Base-by-base conservation (phyloP, 1,140 invertebrate genomes). In the Acromyrmex echinatior region DNA sequence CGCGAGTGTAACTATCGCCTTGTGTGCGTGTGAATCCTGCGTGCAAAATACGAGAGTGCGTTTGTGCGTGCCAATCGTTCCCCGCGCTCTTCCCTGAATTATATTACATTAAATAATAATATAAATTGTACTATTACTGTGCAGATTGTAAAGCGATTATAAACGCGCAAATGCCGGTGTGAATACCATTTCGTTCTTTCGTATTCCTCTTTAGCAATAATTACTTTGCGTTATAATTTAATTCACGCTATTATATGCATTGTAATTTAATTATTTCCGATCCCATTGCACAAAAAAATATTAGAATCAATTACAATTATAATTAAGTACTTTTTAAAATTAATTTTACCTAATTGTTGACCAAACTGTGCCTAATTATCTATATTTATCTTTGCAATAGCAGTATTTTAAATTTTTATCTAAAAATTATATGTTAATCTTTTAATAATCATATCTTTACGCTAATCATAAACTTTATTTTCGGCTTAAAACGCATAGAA, bases 21-120 rank as follows among this genome's bases (percentile, higher is more conserved):
- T 49, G 70, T 82, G 39, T 84, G 31, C n/a, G 70, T 84, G 79
- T 39, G 78, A 81, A 21, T 76, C 56, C 70, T 84, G 80, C 56
- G 56, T 84, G 80, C 39, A 45, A 84, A 62, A 84, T 35, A 58
- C 31, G 68, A 82, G 68, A 74, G 39, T 76, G 56, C 70, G 68
- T 84, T 62, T 76, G 70, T 51, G 70, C 70, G 39, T 39, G 68
- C 56, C 56, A 74, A 51, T 76, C 71, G 28, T 76, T 49, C 68
- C 51, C 80, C 58, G 18, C 35, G 60, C 68, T 45, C 56, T 49
- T 63, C 16, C 66, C 65, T 39, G 9, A 58, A 45, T 81, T 82
- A 58, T 51, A 6, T 62, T 28, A 62, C 7, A 53, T 68, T 25
- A 62, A 82, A 35, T 51, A 51, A 21, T 14, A 56, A 70, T 39